Conservation (phyloP, 2,113 vertebrate genomes). For the Acanthisitta chloris region DNA sequence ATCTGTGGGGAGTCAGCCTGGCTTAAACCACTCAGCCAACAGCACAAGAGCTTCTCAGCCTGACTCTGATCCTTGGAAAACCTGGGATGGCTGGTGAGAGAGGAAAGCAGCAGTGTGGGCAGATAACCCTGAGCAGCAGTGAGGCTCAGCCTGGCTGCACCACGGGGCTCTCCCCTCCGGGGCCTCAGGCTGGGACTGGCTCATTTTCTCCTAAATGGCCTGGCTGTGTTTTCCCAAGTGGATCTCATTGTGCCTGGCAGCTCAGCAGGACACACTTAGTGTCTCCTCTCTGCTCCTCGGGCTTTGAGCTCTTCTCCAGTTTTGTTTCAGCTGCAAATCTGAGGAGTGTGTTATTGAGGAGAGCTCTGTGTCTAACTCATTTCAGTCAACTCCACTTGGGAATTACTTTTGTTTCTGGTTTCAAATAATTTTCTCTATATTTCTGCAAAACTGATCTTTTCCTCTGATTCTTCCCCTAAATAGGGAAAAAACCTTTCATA, state of each 20-base stretch:
- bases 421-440: background rate
- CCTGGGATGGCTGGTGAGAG: background rate
- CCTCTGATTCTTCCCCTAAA: background rate
- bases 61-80: background rate
- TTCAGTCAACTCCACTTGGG: background rate
- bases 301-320: background rate
- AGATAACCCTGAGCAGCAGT: background rate
- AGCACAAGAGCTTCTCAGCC: background rate
- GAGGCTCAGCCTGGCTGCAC: background rate
- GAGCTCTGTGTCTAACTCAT: background rate
- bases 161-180: background rate
- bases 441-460: background rate
- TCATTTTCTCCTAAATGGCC: background rate
- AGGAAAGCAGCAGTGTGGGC: background rate
- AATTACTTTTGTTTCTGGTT: background rate
- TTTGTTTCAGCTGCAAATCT: background rate
- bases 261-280: background rate
- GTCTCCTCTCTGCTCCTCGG: background rate
- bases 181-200: background rate
- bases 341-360: background rate
- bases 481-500: background rate
- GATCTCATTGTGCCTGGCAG: background rate
- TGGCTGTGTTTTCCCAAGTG: background rate
- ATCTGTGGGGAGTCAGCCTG: background rate
- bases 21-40: background rate